Evolutionary conservation across 2,888 invertebrate genomes (phyloP), one percentile per base, ranked within the genome.

Genomic region (Mythimna pallens): DNA sequence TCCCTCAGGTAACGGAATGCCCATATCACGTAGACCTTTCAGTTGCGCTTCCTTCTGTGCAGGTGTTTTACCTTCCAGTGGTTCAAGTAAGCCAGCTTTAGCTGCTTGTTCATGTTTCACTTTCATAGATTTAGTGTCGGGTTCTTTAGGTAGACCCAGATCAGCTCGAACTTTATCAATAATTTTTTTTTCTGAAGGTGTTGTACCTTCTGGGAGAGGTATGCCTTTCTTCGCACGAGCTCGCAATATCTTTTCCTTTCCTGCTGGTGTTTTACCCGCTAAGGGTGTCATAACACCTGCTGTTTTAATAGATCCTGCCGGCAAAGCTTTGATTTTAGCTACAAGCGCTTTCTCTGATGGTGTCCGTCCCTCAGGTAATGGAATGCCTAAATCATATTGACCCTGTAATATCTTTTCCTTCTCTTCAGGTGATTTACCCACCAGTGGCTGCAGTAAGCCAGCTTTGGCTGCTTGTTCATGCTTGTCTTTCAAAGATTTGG

Each of bases 181-280:
- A 2, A 80, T 0, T 36, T 81, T 70, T 6, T 87, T 86, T 70
- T 92, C 92, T 5, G 84, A 73, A 8, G 73, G 43, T 1, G 85
- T 85, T 77, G 84, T 77, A 0, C 4, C 30, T 52, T 52, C 64
- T 3, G 64, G 64, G 0, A 64, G 50, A 0, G 47, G 64, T 7
- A 64, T 68, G 0, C 88, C 88, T 14, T 70, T 65, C 50, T 62
- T 73, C 0, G 82, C 86, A 20, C 69, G 57, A 1, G n/a, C 67
- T 40, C 17, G 47, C 20, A 76, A 3, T 3, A 73, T 54, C 7
- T 57, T 68, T 36, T 69, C 59, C 25, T 62, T 65, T 12, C 54
- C 30, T 8, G 25, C 61, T 14, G 68, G 61, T 5, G 68, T 14
- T 62, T 73, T 76, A 0, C 76, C 68, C 6, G 30, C 17, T n/a